phyloP scores from a whole-genome alignment of 2,888 invertebrate genomes.

The Acheta domesticus region DNA sequence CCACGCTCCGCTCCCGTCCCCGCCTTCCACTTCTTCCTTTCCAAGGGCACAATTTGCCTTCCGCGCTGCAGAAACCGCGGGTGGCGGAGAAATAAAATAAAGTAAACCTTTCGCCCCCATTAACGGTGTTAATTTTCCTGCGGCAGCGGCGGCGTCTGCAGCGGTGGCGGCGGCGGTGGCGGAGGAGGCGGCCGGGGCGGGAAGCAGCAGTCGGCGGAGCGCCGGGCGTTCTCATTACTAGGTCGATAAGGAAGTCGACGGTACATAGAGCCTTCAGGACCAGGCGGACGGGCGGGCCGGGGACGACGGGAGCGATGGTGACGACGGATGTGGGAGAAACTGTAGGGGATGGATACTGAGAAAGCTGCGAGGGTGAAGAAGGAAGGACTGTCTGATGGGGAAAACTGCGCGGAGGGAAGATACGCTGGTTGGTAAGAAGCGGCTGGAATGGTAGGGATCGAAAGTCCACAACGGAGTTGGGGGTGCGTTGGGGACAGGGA shows the following conservation, averaged over 20 bases:
- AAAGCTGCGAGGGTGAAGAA: no score
- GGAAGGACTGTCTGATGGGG: no score
- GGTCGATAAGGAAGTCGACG: conserved; percentile 18
- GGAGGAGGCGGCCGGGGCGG: background rate
- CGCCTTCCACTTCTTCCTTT: conserved; percentile 6
- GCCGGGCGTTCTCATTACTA: background rate
- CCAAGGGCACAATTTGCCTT: conserved; percentile 20
- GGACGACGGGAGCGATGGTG: no score
- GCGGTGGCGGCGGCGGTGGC: no score
- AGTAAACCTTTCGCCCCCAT: conserved; percentile 6
- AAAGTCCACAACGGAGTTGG: no score
- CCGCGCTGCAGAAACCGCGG: background rate
- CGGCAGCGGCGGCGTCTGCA: background rate
- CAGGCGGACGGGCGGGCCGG: background rate
- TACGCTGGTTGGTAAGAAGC: no score
- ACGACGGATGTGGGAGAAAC: no score
- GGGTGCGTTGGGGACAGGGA: no score
- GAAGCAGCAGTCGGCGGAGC: background rate
- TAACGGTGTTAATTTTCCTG: conserved; percentile 18
- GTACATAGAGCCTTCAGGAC: background rate
- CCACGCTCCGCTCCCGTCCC: no score
- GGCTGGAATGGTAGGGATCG: no score
- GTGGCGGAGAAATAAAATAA: conserved; percentile 4
- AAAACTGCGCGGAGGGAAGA: no score
- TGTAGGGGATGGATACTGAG: no score